These are phyloP conservation scores for Spilarctia lutea DNA, from an alignment of 2,888 invertebrate genomes.

Conservation along the genomic window DNA sequence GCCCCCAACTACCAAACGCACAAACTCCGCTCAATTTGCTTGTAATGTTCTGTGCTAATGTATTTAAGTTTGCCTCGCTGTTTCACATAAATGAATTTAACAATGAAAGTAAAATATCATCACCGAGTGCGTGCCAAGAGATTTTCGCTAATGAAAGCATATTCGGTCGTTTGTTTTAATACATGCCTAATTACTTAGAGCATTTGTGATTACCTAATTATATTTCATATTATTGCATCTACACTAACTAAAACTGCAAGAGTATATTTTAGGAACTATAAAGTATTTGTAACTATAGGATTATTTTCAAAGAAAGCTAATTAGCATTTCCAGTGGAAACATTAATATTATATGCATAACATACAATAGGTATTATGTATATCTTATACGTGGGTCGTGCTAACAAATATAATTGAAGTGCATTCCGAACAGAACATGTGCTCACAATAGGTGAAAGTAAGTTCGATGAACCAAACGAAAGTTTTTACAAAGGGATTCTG, in stretches of 20 bases:
- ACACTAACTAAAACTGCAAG: not conserved
- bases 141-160: slow-evolving; percentile 45
- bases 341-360: slow-evolving; percentile 37
- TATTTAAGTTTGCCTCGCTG: slow-evolving; percentile 15
- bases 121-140: slow-evolving; percentile 45
- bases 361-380: slow-evolving; percentile 58
- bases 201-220: not conserved
- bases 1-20: slow-evolving; percentile 40
- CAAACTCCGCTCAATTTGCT: slow-evolving; percentile 36
- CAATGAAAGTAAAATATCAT: slow-evolving; percentile 52
- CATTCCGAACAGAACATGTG: slow-evolving; percentile 80
- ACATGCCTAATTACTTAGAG: not conserved
- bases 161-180: slow-evolving; percentile 26
- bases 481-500: slow-evolving; percentile 74
- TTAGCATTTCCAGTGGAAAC: slow-evolving; percentile 43
- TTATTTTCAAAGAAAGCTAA: slow-evolving; percentile 37
- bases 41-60: slow-evolving; percentile 20
- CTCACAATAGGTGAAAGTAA: slow-evolving; percentile 84
- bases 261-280: slow-evolving; percentile 14
- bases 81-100: slow-evolving; percentile 45
- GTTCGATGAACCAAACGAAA: slow-evolving; percentile 86
- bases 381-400: slow-evolving; percentile 68
- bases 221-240: not conserved
- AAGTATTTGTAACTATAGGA: slow-evolving; percentile 8
- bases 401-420: slow-evolving; percentile 78